These are phyloP conservation scores for Trichonephila clavata DNA, from an alignment of 1,140 invertebrate species.

Conservation along the genomic window DNA sequence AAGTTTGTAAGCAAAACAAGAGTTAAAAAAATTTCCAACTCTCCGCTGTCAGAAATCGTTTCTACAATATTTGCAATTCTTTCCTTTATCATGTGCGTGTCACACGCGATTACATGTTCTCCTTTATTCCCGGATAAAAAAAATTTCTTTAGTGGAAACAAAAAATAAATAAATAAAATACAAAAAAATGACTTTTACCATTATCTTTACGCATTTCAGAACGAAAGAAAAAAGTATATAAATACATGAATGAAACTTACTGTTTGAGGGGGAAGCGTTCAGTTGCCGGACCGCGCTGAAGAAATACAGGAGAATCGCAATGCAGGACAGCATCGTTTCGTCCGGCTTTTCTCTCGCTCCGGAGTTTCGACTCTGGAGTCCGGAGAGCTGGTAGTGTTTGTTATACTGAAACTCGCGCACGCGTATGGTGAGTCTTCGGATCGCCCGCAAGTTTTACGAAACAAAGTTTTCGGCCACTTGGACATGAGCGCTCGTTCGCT, in stretches of 20 bases:
- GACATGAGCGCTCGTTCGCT: background rate
- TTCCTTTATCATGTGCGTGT: conserved; percentile 6
- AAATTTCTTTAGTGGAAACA: background rate
- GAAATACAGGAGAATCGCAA: conserved; percentile 43
- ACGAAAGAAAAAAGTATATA: background rate
- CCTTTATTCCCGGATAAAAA: background rate
- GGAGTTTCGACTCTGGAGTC: conserved; percentile 58
- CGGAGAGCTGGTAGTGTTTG: conserved; percentile 22
- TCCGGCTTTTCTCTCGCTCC: conserved; percentile 23
- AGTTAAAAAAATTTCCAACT: background rate
- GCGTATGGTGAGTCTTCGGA: background rate
- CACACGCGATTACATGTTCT: background rate
- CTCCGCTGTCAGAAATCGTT: background rate
- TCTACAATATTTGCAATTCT: background rate
- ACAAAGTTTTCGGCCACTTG: conserved; percentile 64
- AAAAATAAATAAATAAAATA: background rate
- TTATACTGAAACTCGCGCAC: conserved; percentile 54
- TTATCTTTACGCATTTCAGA: background rate
- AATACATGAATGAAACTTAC: conserved; percentile 19
- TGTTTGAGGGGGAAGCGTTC: conserved; percentile 42
- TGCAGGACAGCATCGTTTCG: conserved; percentile 62
- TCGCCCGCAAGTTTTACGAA: conserved; percentile 18
- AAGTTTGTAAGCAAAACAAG: background rate
- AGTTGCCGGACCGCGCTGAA: background rate
- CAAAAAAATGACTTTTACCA: background rate